Conservation (phyloP, 2,888 invertebrate genomes). For the Cylindroiulus punctatus region DNA sequence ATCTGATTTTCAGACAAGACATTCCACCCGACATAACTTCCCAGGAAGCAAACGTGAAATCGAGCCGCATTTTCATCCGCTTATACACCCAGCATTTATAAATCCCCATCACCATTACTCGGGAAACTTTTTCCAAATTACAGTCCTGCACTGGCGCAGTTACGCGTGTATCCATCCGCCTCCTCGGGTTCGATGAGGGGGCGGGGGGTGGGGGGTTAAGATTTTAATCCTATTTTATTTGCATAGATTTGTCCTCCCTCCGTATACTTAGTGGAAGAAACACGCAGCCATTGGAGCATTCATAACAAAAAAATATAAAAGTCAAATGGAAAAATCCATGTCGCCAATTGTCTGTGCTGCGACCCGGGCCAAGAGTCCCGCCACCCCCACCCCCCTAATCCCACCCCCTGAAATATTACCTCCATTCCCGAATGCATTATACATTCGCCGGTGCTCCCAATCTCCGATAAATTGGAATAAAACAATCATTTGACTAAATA, state of each 20-base stretch:
- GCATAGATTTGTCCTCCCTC: conserved; percentile 37
- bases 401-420: conserved; percentile 42
- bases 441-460: conserved; percentile 31
- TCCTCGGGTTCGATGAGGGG: conserved; percentile 15
- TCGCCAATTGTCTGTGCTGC: conserved; percentile 30
- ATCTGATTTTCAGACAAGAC: no score
- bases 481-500: conserved; percentile 56
- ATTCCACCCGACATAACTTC: background rate
- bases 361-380: conserved; percentile 23
- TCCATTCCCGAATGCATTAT: conserved; percentile 33
- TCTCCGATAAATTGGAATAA: conserved; percentile 55
- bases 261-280: background rate
- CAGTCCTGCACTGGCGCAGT: background rate
- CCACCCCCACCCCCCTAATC: background rate
- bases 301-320: conserved; percentile 53
- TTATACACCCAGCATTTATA: conserved; percentile 16
- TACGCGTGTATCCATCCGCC: conserved; percentile 12
- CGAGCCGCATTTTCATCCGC: background rate
- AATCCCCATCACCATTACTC: conserved; percentile 38
- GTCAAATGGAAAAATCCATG: conserved; percentile 48
- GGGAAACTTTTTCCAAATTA: conserved; percentile 13
- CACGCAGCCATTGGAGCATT: conserved; percentile 48
- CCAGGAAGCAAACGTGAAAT: background rate
- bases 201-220: background rate
- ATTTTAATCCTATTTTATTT: conserved; percentile 42